A percentile compares a stretch with the other conserved stretches of the same genome.
Conservation (phyloP, 2,113 vertebrate species). For the Eretmochelys imbricata region DNA sequence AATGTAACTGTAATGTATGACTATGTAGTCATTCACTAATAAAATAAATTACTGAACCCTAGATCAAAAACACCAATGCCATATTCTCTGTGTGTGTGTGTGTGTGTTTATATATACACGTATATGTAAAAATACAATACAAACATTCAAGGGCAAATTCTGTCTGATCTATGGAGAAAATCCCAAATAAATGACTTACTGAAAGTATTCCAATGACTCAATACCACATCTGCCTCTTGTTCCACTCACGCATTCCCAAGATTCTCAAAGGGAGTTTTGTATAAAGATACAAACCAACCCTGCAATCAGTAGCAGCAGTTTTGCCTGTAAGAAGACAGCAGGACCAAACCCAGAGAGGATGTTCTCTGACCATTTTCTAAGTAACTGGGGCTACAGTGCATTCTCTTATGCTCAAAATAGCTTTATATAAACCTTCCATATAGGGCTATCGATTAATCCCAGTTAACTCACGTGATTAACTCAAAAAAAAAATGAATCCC, state of each 20-base stretch:
- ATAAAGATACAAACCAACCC: not conserved
- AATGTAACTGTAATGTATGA: slow-evolving; percentile 18
- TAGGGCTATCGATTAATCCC: no score
- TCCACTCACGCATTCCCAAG: not conserved
- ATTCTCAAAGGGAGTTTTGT: slow-evolving; percentile 19
- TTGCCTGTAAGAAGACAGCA: not conserved
- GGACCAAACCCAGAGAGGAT: not conserved
- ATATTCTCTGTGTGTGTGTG: not conserved
- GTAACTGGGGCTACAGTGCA: slow-evolving; percentile 6
- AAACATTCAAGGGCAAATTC: not conserved
- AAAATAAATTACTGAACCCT: slow-evolving; percentile 35
- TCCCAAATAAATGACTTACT: slow-evolving; percentile 6
- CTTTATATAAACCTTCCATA: not conserved
- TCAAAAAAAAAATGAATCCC: no score
- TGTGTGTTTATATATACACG: not conserved
- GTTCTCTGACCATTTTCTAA: not conserved
- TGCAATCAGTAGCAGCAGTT: not conserved
- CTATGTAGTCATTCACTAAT: not conserved
- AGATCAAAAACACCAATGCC: slow-evolving; percentile 3
- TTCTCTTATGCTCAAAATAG: not conserved
- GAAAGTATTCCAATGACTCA: slow-evolving; percentile 14
- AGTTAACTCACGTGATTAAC: no score
- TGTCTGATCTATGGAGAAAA: slow-evolving; percentile 11
- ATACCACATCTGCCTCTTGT: not conserved
- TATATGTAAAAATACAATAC: not conserved